Base-by-base conservation (phyloP, 2,797 vertebrate species). In the Sarcoramphus papa region DNA sequence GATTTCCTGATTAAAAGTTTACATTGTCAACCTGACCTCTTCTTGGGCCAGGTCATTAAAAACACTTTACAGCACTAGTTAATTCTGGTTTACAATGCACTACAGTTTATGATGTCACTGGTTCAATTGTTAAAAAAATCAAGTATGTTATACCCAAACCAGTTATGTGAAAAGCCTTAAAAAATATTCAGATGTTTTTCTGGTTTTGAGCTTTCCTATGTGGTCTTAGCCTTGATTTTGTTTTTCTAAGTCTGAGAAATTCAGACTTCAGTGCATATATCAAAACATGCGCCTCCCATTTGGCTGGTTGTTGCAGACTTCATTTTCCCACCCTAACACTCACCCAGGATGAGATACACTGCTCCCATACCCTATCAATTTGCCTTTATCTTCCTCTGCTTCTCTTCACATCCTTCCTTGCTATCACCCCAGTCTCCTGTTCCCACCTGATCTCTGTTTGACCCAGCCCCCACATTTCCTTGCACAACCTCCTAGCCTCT, bases 1-100 rank as follows among this genome's bases (percentile, higher is more conserved):
- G 59, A 81, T 79, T 74, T 92, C 69, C 37, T 95, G 95, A 95
- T 95, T 93, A 86, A 77, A 92, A 92, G 63, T 91, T 94, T 89
- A 81, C 67, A 82, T 97, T 96, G 93, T 81, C 30, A 82, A 72
- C 2, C 1, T 91, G 87, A 91, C 62, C 59, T 86, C 22, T 90
- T 73, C 47, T 90, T 86, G 69, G 67, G 22, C 59, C 37, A 84
- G 43, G 56, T 45, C 45, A 1, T 51, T 90, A 62, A 77, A 94
- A 91, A 54, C 50, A 47, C 51, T 94, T 82, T 77, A 76, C 14
- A 64, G 8, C 48, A 51, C 37, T 70, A 53, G 25, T 70, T 92
- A 90, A 56, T 89, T 82, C 67, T 90, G 51, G 22, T 85, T 93
- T 76, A 76, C 43, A 73, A 10, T 56, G 43, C 18, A 37, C 11